A percentile compares a stretch with the other conserved stretches of the same genome.
Conservation (phyloP, 2,797 vertebrate species). For the Fringilla coelebs region DNA sequence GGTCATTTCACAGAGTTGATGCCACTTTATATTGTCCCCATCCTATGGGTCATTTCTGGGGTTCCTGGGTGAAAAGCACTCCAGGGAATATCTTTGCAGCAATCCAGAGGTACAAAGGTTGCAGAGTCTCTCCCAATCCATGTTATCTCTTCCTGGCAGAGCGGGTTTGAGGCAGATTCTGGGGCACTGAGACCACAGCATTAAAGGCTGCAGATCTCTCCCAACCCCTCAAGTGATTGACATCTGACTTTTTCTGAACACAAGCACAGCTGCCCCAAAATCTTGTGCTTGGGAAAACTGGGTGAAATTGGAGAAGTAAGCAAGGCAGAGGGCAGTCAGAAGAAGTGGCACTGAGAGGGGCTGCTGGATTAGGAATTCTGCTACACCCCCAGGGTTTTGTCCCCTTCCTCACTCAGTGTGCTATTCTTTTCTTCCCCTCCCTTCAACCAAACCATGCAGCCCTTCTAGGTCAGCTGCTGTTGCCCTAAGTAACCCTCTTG, state of each 20-base stretch:
- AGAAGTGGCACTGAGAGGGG: background rate
- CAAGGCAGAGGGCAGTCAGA: background rate
- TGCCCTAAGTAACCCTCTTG: background rate
- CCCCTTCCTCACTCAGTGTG: background rate
- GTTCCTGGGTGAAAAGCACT: background rate
- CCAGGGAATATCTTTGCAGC: rapidly evolving
- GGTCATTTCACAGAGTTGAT: background rate
- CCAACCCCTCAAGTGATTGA: background rate
- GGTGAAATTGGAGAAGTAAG: background rate
- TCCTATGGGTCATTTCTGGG: background rate
- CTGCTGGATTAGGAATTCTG: background rate
- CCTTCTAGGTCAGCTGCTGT: background rate
- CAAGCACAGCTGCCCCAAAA: background rate
- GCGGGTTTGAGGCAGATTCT: background rate
- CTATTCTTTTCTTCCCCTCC: background rate
- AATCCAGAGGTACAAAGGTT: background rate
- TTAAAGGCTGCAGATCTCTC: background rate
- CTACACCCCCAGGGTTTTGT: background rate
- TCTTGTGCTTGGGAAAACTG: background rate
- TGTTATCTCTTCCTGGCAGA: background rate
- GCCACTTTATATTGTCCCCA: background rate
- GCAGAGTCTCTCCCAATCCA: background rate
- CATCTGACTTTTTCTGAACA: background rate
- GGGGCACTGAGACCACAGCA: rapidly evolving
- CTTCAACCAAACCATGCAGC: background rate